Evolutionary conservation across 1,140 invertebrate species (phyloP), one percentile per base, ranked within the genome.

Genomic region (Drosophila novamexicana): DNA sequence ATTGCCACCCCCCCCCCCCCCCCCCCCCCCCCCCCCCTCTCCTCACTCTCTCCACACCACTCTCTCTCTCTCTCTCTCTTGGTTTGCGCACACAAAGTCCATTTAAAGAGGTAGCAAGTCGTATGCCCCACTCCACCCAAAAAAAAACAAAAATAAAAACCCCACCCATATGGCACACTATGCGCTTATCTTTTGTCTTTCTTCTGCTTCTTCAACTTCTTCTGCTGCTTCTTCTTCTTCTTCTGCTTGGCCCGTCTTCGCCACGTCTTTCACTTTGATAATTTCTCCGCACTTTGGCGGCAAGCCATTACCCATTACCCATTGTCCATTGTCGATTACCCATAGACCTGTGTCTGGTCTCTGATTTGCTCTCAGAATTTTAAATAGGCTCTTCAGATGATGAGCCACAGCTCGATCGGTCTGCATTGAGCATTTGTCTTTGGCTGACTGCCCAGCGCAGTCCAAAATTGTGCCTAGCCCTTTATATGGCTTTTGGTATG

Each of bases 331-430:
- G 42, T 18, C 39, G 34, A 22, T n/a, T 40, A 36, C 18, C 39
- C 39, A 39, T 39, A 56, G 39, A 37, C 40, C 59, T 61, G 32
- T 65, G 53, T 65, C 61, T 68, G 67, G 50, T 75, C 69, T 66
- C 57, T 52, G 81, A 74, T 85, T 81, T 86, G 83, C 83, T 74
- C 76, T 65, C 45, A 88, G 83, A 86, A 86, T 86, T 79, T 86
- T 88, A 86, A 86, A 78, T 79, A 86, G 76, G 45, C 75, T 54
- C 45, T 45, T 59, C 67, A 61, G 74, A 72, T 70, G 45, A 39
- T 70, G 45, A 39, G 50, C 18, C 45, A 42, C 62, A 36, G 12
- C 47, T 22, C 45, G 52, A 37, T 40, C 49, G 34, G 40, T 68
- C 57, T 49, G 22, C 22, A 68, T 62, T 50, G 44, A 54, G 58